A percentile compares a stretch with the other conserved stretches of the same genome.
Conservation (phyloP, 2,888 invertebrate genomes). For the Hydraecia micacea region DNA sequence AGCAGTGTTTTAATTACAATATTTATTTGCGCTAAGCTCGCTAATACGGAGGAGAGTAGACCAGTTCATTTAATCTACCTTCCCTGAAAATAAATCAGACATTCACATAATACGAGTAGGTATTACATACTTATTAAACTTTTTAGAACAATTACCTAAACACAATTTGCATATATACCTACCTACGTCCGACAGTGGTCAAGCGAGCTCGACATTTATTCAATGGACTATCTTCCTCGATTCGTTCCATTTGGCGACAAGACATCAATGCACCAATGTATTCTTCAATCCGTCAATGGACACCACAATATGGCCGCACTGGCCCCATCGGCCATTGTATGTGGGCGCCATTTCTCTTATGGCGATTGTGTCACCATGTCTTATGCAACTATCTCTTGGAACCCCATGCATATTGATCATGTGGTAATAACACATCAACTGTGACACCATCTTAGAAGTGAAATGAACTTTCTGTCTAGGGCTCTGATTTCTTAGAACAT, state of each 20-base stretch:
- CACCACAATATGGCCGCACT: slow-evolving; percentile 18
- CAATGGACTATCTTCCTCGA: slow-evolving; percentile 4
- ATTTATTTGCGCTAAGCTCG: background rate
- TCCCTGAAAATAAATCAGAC: background rate
- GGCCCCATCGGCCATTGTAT: slow-evolving; percentile 28
- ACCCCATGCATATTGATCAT: slow-evolving; percentile 40
- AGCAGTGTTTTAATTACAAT: background rate
- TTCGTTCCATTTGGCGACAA: slow-evolving; percentile 18
- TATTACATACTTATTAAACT: too few species aligned
- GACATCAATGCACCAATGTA: slow-evolving; percentile 26
- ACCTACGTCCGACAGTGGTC: background rate
- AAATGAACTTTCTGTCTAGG: slow-evolving; percentile 24
- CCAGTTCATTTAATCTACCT: background rate
- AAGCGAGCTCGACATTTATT: background rate
- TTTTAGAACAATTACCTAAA: background rate
- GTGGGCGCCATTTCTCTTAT: slow-evolving; percentile 42
- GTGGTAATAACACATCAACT: slow-evolving; percentile 10
- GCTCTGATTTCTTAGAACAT: background rate
- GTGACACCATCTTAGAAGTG: slow-evolving; percentile 11
- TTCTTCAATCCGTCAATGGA: slow-evolving; percentile 29
- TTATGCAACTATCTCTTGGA: slow-evolving; percentile 39
- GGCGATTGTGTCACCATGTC: slow-evolving; percentile 46
- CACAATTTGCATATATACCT: too few species aligned
- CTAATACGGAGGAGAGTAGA: background rate
- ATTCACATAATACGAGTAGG: too few species aligned